phyloP scores from a whole-genome alignment of 2,113 vertebrate genomes.

The Zosterops lateralis region DNA sequence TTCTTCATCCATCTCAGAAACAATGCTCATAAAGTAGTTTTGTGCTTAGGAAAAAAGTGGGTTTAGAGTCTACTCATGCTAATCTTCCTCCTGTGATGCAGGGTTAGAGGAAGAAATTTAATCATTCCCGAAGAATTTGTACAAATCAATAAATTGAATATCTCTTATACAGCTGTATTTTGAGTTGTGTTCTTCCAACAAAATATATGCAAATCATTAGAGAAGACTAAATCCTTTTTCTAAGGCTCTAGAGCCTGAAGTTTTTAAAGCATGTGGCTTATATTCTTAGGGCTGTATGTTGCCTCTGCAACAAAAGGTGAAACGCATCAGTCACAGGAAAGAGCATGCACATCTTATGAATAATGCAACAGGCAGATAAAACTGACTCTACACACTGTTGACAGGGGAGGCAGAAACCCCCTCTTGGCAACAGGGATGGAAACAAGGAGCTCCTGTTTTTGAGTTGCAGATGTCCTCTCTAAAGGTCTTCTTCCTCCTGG shows the following conservation, averaged over 20 bases:
- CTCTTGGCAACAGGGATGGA: background rate
- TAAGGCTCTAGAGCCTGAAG: background rate
- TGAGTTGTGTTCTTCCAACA: background rate
- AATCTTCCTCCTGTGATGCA: background rate
- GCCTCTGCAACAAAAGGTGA: background rate
- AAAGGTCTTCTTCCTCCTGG: background rate
- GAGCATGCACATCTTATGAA: background rate
- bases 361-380: background rate
- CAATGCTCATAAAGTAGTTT: background rate
- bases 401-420: background rate
- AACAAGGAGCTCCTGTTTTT: background rate
- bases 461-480: accelerated
- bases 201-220: background rate
- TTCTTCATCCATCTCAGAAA: background rate
- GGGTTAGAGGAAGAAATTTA: background rate
- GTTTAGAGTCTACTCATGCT: background rate
- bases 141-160: background rate
- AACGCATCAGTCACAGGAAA: background rate
- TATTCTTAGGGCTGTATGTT: too few relatives aligned
- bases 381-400: background rate
- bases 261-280: background rate
- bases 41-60: background rate
- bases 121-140: background rate
- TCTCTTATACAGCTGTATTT: background rate
- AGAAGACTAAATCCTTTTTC: background rate